Conservation (phyloP, 2,888 invertebrate species). For the Nesidiocoris tenuis region DNA sequence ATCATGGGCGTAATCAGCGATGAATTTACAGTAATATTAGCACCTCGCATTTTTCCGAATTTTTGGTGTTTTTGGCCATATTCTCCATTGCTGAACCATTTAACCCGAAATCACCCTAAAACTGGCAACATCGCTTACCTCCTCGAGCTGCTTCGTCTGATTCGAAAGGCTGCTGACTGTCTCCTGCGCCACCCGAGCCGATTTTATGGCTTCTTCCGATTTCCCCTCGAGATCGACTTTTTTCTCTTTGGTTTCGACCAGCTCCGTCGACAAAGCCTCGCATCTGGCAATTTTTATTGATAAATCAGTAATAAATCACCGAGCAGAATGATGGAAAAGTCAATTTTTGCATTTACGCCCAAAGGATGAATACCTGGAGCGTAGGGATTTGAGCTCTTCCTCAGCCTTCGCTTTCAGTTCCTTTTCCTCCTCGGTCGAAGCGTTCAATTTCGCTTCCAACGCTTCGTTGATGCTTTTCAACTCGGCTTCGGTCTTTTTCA, state of each 20-base stretch:
- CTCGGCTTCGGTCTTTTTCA: slow-evolving; percentile 47
- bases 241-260: slow-evolving; percentile 43
- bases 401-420: slow-evolving; percentile 46
- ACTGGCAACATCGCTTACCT: slow-evolving; percentile 18
- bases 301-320: background rate
- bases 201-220: slow-evolving; percentile 11
- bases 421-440: slow-evolving; percentile 46
- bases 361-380: slow-evolving; percentile 30
- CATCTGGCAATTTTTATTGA: too few relatives aligned
- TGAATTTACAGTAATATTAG: too few relatives aligned
- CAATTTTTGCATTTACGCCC: too few relatives aligned
- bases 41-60: too few relatives aligned
- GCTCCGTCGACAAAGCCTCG: slow-evolving; percentile 34
- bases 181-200: slow-evolving; percentile 21
- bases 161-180: slow-evolving; percentile 16
- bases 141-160: slow-evolving; percentile 22
- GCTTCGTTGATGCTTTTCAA: slow-evolving; percentile 45
- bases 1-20: too few relatives aligned
- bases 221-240: slow-evolving; percentile 20
- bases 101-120: too few relatives aligned
- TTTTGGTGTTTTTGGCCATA: too few relatives aligned
- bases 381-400: slow-evolving; percentile 44
- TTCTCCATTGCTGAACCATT: too few relatives aligned
- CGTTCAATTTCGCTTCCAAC: slow-evolving; percentile 47
- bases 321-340: background rate